Conservation (phyloP, 2,888 invertebrate species). For the Strigamia maritima region DNA sequence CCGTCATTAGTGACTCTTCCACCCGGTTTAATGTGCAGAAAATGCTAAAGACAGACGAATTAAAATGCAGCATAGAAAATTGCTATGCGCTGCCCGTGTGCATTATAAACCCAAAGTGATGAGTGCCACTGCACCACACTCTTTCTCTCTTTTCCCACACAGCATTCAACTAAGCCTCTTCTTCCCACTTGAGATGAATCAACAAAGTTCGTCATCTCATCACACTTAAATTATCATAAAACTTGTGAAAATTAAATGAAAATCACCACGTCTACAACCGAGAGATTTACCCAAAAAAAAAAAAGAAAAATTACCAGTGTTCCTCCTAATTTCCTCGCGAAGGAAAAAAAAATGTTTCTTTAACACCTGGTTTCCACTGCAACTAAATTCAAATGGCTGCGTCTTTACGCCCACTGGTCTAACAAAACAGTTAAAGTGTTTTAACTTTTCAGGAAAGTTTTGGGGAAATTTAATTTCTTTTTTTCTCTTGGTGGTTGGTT, state of each 20-base stretch:
- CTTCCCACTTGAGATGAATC: conserved; percentile 23
- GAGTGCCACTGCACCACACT: conserved; percentile 9
- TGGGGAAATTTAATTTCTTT: background rate
- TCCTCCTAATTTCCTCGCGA: background rate
- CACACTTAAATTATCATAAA: conserved; percentile 27
- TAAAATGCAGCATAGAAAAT: conserved; percentile 27
- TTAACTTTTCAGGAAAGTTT: background rate
- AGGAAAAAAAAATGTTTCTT: background rate
- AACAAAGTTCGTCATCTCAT: conserved; percentile 21
- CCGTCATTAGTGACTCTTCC: conserved; percentile 27
- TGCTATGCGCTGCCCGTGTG: conserved; percentile 12
- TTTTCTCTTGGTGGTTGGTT: too few relatives aligned
- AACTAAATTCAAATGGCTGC: conserved; percentile 11
- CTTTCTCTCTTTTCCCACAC: background rate
- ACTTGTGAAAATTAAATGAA: conserved; percentile 21
- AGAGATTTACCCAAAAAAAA: background rate
- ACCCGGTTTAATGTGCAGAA: conserved; percentile 18
- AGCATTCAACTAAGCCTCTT: conserved; percentile 9
- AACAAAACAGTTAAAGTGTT: background rate
- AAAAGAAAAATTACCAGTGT: background rate
- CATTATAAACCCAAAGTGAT: conserved; percentile 29
- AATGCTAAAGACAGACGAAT: conserved; percentile 27
- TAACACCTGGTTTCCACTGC: conserved; percentile 2
- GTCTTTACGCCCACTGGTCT: background rate
- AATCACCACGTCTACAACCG: conserved; percentile 2